Conservation (phyloP, 2,888 invertebrate genomes). For the Phaedon cochleariae region DNA sequence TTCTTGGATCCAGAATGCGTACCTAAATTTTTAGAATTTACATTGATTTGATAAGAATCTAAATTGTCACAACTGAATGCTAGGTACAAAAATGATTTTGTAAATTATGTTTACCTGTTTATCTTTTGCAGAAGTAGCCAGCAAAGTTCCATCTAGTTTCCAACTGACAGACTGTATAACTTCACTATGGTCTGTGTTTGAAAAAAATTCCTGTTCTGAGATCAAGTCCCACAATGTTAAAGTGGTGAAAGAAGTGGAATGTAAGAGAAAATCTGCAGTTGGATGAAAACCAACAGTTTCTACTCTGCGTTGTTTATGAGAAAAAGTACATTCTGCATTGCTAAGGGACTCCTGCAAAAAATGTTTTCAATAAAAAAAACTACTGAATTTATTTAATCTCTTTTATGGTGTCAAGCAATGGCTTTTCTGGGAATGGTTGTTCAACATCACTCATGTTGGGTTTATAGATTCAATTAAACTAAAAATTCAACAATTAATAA, state of each 20-base stretch:
- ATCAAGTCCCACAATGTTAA: conserved; percentile 88
- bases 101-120: conserved; percentile 67
- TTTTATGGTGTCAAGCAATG: no score
- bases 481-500: no score
- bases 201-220: conserved; percentile 81
- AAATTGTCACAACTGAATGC: no score
- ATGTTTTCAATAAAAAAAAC: neutral
- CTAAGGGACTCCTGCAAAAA: conserved; percentile 73
- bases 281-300: conserved; percentile 94
- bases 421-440: no score
- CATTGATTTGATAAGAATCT: neutral
- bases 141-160: conserved; percentile 83
- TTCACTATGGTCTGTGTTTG: conserved; percentile 76
- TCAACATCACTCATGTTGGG: no score
- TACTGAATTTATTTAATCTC: no score
- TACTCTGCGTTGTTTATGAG: conserved; percentile 84
- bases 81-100: neutral
- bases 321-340: conserved; percentile 82
- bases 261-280: conserved; percentile 86
- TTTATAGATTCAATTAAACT: no score
- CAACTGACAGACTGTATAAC: conserved; percentile 91
- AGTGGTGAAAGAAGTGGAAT: conserved; percentile 83
- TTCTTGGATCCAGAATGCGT: conserved; percentile 84
- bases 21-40: conserved; percentile 59
- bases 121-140: conserved; percentile 92